A percentile compares a stretch with the other conserved stretches of the same genome.
These are phyloP conservation scores for Peromyscus melanophrys DNA, from an alignment of 2,797 vertebrate genomes.

Conservation along the genomic window DNA sequence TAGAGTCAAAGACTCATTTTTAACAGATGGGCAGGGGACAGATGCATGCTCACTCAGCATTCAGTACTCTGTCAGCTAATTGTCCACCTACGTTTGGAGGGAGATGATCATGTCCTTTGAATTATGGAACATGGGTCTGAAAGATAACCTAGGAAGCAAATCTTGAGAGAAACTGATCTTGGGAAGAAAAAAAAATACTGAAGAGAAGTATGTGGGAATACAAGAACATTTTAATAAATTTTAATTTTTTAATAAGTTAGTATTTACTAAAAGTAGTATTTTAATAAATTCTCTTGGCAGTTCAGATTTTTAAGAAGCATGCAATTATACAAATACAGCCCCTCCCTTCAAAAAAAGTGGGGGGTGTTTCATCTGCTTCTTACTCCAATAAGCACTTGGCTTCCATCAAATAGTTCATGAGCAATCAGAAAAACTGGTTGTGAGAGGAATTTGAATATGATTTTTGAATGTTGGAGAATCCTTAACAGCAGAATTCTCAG, in stretches of 20 bases:
- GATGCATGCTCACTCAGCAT: neutral
- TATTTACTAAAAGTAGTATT: neutral
- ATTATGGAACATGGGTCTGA: neutral
- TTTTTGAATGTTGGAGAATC: conserved; percentile 23
- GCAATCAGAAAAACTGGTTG: conserved; percentile 18
- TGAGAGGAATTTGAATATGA: neutral
- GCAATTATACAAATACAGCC: conserved; percentile 5
- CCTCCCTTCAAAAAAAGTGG: neutral
- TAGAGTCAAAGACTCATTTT: neutral
- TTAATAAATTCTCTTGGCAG: conserved; percentile 15
- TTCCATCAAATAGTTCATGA: neutral
- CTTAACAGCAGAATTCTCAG: conserved; percentile 34
- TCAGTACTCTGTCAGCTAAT: neutral
- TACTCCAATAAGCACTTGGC: conserved; percentile 15
- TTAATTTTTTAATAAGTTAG: neutral
- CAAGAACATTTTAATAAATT: neutral
- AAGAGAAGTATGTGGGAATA: neutral
- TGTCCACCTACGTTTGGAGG: neutral
- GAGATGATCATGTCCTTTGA: neutral
- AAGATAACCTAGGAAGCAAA: conserved; percentile 11
- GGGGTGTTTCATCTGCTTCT: neutral
- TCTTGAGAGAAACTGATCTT: neutral
- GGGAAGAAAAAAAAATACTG: neutral
- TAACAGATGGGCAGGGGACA: neutral
- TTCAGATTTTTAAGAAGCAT: conserved; percentile 39